phyloP scores from a whole-genome alignment of 2,113 vertebrate genomes.

The Lota lota region DNA sequence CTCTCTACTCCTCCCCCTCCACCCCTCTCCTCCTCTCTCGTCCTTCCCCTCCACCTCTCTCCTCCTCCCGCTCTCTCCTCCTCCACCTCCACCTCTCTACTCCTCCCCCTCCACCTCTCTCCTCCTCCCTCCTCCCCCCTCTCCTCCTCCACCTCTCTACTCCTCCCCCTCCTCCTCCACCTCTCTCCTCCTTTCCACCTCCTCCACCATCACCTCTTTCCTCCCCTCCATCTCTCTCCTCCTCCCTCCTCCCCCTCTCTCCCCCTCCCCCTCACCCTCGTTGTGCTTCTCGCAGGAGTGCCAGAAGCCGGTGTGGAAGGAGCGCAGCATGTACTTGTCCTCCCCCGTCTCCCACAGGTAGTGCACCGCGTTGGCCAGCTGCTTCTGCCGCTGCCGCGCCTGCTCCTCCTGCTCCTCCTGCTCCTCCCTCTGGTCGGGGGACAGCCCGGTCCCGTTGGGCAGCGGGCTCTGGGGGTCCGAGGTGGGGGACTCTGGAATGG shows the following conservation, averaged over 20 bases:
- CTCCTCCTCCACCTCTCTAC: too few relatives aligned
- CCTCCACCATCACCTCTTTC: too few relatives aligned
- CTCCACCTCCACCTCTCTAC: too few relatives aligned
- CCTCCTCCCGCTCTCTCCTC: too few relatives aligned
- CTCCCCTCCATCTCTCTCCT: too few relatives aligned
- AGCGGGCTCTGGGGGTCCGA: conserved; percentile 42
- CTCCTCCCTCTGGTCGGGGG: conserved; percentile 64
- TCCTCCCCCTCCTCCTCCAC: too few relatives aligned
- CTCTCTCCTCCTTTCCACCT: too few relatives aligned
- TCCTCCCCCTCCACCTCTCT: too few relatives aligned
- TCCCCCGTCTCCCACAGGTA: conserved; percentile 85
- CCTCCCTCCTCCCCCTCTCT: too few relatives aligned
- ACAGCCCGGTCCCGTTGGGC: conserved; percentile 58
- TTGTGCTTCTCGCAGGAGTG: conserved; percentile 80
- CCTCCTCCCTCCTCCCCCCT: neutral
- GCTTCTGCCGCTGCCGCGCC: conserved; percentile 51
- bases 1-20: too few relatives aligned
- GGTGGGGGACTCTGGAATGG: conserved; percentile 60
- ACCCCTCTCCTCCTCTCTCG: too few relatives aligned
- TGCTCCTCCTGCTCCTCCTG: conserved; percentile 65
- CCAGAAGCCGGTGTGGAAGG: conserved; percentile 85
- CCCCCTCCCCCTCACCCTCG: conserved; percentile 58
- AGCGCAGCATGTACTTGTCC: conserved; percentile 80
- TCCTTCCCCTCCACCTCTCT: too few relatives aligned
- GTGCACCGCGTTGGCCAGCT: conserved; percentile 75